These are phyloP conservation scores for Papilio dardanus DNA, from an alignment of 1,140 invertebrate genomes.

Conservation along the genomic window DNA sequence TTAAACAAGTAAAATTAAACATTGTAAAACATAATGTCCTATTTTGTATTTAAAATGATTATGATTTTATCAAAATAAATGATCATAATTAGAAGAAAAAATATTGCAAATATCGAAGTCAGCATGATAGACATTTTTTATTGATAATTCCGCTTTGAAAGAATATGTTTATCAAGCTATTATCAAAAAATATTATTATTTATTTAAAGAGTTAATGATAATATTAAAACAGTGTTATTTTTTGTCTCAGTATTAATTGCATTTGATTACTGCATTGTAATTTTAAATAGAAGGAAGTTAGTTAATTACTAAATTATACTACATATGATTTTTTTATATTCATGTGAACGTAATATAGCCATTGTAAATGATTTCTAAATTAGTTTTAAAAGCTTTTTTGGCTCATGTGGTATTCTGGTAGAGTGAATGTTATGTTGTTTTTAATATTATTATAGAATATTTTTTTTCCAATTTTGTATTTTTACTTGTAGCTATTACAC, in stretches of 20 bases:
- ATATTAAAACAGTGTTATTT: neutral
- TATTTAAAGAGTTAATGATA: neutral
- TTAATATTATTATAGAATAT: constrained; percentile 25
- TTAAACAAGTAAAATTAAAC: too few species aligned
- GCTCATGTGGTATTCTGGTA: neutral
- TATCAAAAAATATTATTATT: neutral
- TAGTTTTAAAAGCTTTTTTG: too few species aligned
- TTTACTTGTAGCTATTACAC: neutral
- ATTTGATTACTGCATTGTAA: neutral
- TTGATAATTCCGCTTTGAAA: neutral
- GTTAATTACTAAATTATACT: too few species aligned
- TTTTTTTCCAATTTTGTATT: neutral
- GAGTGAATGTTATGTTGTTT: neutral
- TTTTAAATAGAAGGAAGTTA: neutral
- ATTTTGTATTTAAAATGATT: too few species aligned
- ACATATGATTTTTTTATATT: too few species aligned
- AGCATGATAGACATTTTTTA: neutral
- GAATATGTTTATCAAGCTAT: neutral
- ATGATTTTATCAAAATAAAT: neutral
- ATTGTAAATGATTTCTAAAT: too few species aligned
- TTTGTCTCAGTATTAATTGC: neutral
- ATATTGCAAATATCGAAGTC: neutral
- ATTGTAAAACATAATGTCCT: too few species aligned
- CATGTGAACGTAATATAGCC: too few species aligned
- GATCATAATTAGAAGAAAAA: too few species aligned